Evolutionary conservation across 2,888 invertebrate species (phyloP).

Genomic region (Tuta absoluta): DNA sequence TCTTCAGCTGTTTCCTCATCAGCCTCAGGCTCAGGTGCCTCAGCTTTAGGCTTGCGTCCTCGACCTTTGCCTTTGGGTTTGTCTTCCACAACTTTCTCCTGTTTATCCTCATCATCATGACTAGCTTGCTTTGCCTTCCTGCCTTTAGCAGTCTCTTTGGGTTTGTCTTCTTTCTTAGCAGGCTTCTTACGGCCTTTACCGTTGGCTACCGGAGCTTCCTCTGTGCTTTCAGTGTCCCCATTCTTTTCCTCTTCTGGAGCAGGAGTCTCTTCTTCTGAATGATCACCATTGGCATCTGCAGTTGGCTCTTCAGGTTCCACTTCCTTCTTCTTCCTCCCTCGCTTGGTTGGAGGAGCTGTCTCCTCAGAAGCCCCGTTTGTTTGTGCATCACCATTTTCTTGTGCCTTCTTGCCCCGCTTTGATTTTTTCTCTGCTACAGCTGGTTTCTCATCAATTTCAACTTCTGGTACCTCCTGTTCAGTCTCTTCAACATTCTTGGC

Average conservation of each 20-base stretch:
- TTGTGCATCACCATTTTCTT: conserved; percentile 42
- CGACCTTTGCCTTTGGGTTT: conserved; percentile 61
- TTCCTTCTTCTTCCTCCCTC: conserved; percentile 64
- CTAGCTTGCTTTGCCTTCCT: conserved; percentile 56
- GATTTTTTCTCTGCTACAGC: conserved; percentile 49
- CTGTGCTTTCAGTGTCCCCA: conserved; percentile 32
- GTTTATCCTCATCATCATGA: conserved; percentile 38
- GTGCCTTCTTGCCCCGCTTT: conserved; percentile 63
- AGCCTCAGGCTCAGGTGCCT: conserved; percentile 43
- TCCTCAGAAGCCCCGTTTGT: conserved; percentile 52
- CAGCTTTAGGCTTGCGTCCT: conserved; percentile 58
- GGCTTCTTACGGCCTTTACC: conserved; percentile 63
- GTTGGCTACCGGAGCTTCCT: conserved; percentile 41
- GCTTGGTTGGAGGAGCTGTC: conserved; percentile 55
- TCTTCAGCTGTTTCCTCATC: conserved; percentile 51
- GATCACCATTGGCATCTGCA: conserved; percentile 49
- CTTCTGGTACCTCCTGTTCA: conserved; percentile 45
- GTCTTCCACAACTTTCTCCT: conserved; percentile 42
- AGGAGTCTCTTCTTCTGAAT: conserved; percentile 51
- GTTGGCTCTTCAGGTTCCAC: conserved; percentile 41
- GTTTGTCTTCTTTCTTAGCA: conserved; percentile 59
- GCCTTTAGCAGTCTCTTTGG: conserved; percentile 53
- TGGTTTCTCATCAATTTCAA: conserved; percentile 41
- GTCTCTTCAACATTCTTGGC: conserved; percentile 54
- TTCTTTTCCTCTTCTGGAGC: conserved; percentile 45